Base-by-base conservation (phyloP, 1,140 invertebrate species). In the Drosophila kikkawai region DNA sequence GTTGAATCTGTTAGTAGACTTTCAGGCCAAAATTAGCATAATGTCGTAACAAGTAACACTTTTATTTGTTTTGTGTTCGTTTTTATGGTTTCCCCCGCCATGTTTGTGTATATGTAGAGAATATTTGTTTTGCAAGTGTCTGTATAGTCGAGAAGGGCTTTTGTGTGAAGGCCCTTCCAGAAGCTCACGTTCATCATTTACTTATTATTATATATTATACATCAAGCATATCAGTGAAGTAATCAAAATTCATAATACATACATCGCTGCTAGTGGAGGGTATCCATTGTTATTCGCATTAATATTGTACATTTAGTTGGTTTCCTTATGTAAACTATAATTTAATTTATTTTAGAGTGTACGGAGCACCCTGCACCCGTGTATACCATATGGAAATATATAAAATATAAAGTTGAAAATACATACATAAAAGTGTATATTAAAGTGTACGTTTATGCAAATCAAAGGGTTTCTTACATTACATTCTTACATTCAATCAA, bases 211-310 rank as follows among this genome's bases (percentile, higher is more conserved):
- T 47, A 22, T 7, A 47, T 48, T 48, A 63, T 74, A 76, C 63
- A 74, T 66, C 60, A 56, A 55, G 82, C 83, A 83, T 87, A 87
- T 87, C 80, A 88, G 48, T 87, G 67, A 65, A 59, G 60, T 56
- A 78, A 74, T 77, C 63, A 70, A 75, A 73, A 59, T 48, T 55
- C 47, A 80, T 73, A 63, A 55, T 9, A 22, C 26, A 32, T 36
- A 39, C 47, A 79, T 76, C 26, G 45, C 56, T 66, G 36, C 26
- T 39, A 50, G 26, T 15, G 48, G 37, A 11, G 36, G 12, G 53
- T 45, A 32, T 41, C 32, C 32, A 50, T 78, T 78, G 64, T 78
- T 78, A 69, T 69, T 61, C 15, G 36, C 32, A 56, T 64, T 48
- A 32, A 55, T 45, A 75, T 32, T 47, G 37, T 59, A 69, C 34